Percentiles rank a stretch among this genome's conserved stretches.
Conservation (phyloP, 2,113 vertebrate species). For the Rhombomys opimus region DNA sequence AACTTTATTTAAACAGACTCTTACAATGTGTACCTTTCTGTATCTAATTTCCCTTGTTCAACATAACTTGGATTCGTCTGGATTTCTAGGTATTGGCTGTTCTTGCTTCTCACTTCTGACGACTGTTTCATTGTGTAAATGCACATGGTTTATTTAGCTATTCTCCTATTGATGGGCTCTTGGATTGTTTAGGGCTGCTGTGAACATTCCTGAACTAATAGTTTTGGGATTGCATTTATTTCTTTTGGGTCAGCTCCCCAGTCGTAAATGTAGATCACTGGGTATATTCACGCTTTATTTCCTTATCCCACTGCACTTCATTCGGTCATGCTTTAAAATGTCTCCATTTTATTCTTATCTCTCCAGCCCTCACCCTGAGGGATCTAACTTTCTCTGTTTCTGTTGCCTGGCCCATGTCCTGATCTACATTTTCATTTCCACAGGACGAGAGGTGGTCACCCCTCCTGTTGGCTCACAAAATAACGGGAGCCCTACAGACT, state of each 20-base stretch:
- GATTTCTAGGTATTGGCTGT: not conserved
- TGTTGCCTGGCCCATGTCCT: not conserved
- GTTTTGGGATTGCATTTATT: not conserved
- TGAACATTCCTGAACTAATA: not conserved
- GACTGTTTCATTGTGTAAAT: not conserved
- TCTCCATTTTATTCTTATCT: not conserved
- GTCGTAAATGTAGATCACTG: not conserved
- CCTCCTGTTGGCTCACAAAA: not conserved
- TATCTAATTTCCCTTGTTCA: not conserved
- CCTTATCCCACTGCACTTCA: not conserved
- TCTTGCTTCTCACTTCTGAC: not conserved
- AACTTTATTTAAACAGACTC: not conserved
- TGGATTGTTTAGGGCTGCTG: not conserved
- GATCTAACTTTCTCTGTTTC: not conserved
- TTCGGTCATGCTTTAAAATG: not conserved
- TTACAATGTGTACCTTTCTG: not conserved
- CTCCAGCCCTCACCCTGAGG: not conserved
- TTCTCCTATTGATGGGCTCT: not conserved
- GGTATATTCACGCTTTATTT: not conserved
- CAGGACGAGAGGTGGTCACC: conserved; percentile 58
- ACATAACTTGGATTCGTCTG: not conserved
- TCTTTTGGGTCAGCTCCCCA: not conserved
- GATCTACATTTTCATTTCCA: conserved; percentile 37
- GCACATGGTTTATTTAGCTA: not conserved
- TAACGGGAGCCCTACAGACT: conserved; percentile 57